These are phyloP conservation scores for Anoplophora glabripennis DNA, from an alignment of 1,140 invertebrate genomes.

Conservation along the genomic window DNA sequence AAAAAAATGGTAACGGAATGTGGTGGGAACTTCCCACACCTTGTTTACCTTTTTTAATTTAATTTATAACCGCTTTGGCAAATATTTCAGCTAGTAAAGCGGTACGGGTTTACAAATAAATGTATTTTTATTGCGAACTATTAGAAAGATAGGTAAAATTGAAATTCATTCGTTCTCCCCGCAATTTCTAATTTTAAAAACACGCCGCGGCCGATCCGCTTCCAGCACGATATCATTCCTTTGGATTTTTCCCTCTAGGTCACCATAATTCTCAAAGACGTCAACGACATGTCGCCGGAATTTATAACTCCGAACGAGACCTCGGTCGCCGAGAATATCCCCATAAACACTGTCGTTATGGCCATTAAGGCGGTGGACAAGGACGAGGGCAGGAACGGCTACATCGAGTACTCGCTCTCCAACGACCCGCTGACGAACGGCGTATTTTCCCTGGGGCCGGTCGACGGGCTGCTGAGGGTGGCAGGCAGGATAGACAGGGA, in stretches of 20 bases:
- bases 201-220: too few relatives aligned
- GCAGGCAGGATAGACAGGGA: slow-evolving; percentile 83
- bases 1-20: too few relatives aligned
- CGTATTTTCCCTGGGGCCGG: slow-evolving; percentile 80
- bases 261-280: slow-evolving; percentile 82
- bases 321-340: slow-evolving; percentile 78
- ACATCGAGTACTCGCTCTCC: slow-evolving; percentile 81
- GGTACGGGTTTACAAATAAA: too few relatives aligned
- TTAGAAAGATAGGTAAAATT: too few relatives aligned
- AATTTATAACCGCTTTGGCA: neutral
- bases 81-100: neutral
- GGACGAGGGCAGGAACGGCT: slow-evolving; percentile 91
- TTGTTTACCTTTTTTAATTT: neutral
- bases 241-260: slow-evolving; percentile 60
- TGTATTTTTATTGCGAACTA: too few relatives aligned
- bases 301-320: slow-evolving; percentile 83
- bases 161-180: too few relatives aligned
- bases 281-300: slow-evolving; percentile 91
- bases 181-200: too few relatives aligned
- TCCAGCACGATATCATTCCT: neutral
- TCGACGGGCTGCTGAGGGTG: slow-evolving; percentile 82
- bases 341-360: slow-evolving; percentile 86
- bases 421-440: slow-evolving; percentile 55
- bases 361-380: slow-evolving; percentile 86
- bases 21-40: too few relatives aligned